These are phyloP conservation scores for Oophaga pumilio DNA, from an alignment of 2,113 vertebrate genomes.

Conservation along the genomic window DNA sequence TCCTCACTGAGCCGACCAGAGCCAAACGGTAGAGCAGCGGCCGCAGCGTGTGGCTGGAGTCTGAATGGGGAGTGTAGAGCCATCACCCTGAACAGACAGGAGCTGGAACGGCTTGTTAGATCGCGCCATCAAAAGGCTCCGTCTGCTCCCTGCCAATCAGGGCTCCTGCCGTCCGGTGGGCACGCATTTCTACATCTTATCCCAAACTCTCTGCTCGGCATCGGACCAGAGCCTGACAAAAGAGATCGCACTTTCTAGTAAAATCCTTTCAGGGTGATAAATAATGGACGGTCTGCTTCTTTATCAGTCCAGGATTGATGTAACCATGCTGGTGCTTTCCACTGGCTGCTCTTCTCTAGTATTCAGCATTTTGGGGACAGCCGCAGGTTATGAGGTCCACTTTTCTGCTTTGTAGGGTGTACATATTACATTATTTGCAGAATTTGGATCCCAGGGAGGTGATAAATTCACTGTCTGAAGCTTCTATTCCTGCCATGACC, in stretches of 20 bases:
- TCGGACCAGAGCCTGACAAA: slow-evolving; percentile 64
- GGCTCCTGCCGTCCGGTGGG: slow-evolving; percentile 89
- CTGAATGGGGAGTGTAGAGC: slow-evolving; percentile 96
- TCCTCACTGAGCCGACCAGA: slow-evolving; percentile 82
- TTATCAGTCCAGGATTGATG: background rate
- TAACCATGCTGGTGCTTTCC: background rate
- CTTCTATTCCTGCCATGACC: no score
- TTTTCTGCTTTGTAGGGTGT: background rate
- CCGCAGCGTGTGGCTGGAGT: slow-evolving; percentile 94
- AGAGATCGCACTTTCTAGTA: slow-evolving; percentile 3
- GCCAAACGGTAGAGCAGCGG: slow-evolving; percentile 67
- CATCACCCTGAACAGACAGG: slow-evolving; percentile 89
- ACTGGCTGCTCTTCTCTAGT: background rate
- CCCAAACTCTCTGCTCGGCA: slow-evolving; percentile 77
- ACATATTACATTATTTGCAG: background rate
- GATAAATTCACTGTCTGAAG: background rate
- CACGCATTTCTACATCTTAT: slow-evolving; percentile 90
- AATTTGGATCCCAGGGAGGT: background rate
- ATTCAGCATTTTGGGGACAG: background rate
- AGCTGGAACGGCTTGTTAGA: slow-evolving; percentile 98
- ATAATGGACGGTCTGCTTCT: background rate
- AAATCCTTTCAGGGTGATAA: slow-evolving; percentile 18
- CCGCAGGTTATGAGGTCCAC: background rate
- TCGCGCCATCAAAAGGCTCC: slow-evolving; percentile 95
- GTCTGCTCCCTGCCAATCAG: slow-evolving; percentile 95